Evolutionary conservation across 35 echinoderm and acorn worm species (phyloP), one percentile per base, ranked within the genome.

Genomic region (Heliocidaris erythrogramma): DNA sequence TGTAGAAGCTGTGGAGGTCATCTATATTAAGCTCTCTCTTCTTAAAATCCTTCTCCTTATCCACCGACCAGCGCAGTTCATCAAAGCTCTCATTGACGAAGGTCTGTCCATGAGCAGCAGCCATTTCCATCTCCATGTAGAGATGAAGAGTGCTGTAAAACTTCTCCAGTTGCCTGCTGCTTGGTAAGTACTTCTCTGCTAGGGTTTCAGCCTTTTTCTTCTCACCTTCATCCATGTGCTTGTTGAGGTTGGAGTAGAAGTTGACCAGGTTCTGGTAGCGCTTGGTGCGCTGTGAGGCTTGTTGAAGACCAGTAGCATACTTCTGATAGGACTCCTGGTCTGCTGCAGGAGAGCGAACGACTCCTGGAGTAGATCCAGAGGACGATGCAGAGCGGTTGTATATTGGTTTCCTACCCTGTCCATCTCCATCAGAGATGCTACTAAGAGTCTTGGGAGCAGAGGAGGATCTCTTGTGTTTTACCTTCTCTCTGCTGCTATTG

Each of bases 41-140:
- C 47, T 94, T 85, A 10, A 97, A 86, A 49, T 90, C 90, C 35
- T 17, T 93, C 95, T 97, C 96, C 24, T 93, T 97, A 31, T 88
- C 92, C 10, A 86, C 92, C 21, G 85, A 88, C 96, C 96, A 97
- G 48, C 69, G 17, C 48, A 92, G 32, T 27, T 94, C 92, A 18
- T 93, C 94, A 47, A 48, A 59, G 18, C 49, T 85, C 9, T 85
- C 91, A 90, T 94, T 90, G 17, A 94, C 59, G 24, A 96, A 85
- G 47, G 93, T 56, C 31, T 96, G 92, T 30, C 92, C 95, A 60
- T 56, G 49, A 24, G 88, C 42, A 12, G 86, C 49, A 2, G 95
- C 95, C 85, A 93, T 96, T 86, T 97, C 96, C 85, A 97, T 93
- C 60, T 97, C 96, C 42, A 85, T 85, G 52, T 88, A 97, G 47